phyloP scores from a whole-genome alignment of 2,888 invertebrate genomes.

The Papilio protenor region DNA sequence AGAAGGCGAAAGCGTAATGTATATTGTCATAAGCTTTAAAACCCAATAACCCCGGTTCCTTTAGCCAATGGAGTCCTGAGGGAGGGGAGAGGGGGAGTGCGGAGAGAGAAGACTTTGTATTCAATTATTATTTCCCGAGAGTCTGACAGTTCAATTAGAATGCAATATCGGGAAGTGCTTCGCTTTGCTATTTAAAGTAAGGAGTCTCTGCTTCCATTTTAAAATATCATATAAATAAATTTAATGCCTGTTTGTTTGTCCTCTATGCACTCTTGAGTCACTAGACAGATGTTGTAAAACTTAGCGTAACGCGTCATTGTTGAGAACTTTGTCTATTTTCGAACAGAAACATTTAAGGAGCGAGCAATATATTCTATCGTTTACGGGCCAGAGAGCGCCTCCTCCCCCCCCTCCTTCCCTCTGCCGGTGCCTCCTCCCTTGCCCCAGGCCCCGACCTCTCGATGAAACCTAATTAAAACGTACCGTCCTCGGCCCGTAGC shows the following conservation, averaged over 20 bases:
- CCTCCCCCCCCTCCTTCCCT: too few species aligned
- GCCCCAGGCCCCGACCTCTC: neutral
- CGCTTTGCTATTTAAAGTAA: constrained; percentile 14
- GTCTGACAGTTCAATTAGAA: constrained; percentile 29
- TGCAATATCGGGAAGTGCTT: constrained; percentile 18
- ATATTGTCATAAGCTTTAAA: neutral
- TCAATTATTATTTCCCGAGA: constrained; percentile 26
- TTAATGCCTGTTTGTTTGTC: neutral
- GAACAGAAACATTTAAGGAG: neutral
- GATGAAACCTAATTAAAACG: constrained; percentile 13
- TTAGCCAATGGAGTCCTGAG: neutral
- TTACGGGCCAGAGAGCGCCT: neutral
- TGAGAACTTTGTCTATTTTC: neutral
- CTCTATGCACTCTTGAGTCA: neutral
- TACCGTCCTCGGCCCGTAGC: neutral
- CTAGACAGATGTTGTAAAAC: neutral
- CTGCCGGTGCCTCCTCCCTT: too few species aligned
- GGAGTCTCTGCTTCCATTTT: neutral
- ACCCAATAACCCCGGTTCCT: neutral
- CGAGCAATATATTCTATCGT: constrained; percentile 8
- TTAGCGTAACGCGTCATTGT: neutral
- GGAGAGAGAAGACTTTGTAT: constrained; percentile 3
- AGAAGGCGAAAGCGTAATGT: constrained; percentile 8
- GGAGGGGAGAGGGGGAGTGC: neutral
- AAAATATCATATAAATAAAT: neutral